Percentiles rank a stretch among this genome's conserved stretches.
These are phyloP conservation scores for Podilymbus podiceps DNA, from an alignment of 2,113 vertebrate species.

Conservation along the genomic window DNA sequence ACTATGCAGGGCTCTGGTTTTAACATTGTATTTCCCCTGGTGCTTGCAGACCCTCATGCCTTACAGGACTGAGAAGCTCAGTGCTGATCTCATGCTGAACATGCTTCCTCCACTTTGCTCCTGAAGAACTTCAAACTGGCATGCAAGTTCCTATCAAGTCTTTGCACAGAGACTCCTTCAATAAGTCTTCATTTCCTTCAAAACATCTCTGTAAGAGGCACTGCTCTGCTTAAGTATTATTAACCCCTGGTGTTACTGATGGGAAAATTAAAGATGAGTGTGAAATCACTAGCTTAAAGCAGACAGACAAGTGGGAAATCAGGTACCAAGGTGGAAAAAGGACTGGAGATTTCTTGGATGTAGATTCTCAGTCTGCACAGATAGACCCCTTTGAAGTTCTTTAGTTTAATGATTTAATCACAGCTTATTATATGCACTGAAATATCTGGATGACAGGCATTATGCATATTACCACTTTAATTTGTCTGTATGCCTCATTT, in stretches of 20 bases:
- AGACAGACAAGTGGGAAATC: not conserved
- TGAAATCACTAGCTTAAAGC: not conserved
- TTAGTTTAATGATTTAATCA: constrained; percentile 40
- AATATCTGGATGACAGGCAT: constrained; percentile 20
- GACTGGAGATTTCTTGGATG: not conserved
- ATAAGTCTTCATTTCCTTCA: constrained; percentile 9
- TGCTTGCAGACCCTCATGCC: not conserved
- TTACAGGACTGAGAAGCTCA: not conserved
- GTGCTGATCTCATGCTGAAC: not conserved
- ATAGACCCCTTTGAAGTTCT: constrained; percentile 5
- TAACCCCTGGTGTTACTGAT: constrained; percentile 6
- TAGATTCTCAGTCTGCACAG: not conserved
- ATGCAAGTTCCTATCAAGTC: not conserved
- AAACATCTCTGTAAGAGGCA: not conserved
- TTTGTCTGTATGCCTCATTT: not conserved
- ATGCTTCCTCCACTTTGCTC: not conserved
- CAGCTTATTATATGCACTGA: constrained; percentile 9
- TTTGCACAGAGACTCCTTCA: not conserved
- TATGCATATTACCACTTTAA: not conserved
- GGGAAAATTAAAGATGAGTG: not conserved
- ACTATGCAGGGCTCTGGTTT: not conserved
- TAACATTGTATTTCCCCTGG: not conserved
- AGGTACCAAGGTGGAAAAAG: not conserved
- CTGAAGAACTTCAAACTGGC: not conserved
- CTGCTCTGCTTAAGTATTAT: not conserved